phyloP scores from a whole-genome alignment of 2,113 vertebrate genomes.

The Glaucidium brasilianum region DNA sequence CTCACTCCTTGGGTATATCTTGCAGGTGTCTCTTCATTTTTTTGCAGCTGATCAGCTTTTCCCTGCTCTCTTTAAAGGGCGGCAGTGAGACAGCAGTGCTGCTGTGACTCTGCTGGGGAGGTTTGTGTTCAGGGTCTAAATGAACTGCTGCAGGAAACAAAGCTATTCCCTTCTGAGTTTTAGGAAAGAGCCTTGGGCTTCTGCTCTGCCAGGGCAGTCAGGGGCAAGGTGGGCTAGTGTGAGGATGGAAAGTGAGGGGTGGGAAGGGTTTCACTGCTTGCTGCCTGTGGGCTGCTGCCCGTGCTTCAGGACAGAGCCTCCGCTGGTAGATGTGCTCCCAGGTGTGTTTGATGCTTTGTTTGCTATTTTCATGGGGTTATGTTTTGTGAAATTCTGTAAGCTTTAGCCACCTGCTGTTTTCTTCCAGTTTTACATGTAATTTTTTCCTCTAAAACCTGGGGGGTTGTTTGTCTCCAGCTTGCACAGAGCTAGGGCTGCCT shows the following conservation, averaged over 20 bases:
- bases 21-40: neutral
- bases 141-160: neutral
- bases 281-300: neutral
- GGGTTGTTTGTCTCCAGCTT: neutral
- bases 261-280: neutral
- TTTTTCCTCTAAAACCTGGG: neutral
- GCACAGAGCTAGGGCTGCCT: neutral
- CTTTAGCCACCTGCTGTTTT: neutral
- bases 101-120: fast-evolving
- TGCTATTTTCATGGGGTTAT: neutral
- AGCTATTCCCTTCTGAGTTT: neutral
- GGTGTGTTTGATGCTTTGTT: neutral
- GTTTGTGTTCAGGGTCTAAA: fast-evolving
- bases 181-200: neutral
- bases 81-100: fast-evolving
- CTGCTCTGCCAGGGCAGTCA: neutral
- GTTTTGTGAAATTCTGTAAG: neutral
- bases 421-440: neutral
- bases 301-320: neutral
- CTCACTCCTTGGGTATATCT: neutral
- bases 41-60: neutral
- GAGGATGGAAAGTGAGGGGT: neutral
- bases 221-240: neutral
- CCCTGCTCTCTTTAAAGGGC: neutral
- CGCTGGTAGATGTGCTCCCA: constrained; percentile 3